These are phyloP conservation scores for Calyptomena viridis DNA, from an alignment of 2,113 vertebrate genomes.

Conservation along the genomic window DNA sequence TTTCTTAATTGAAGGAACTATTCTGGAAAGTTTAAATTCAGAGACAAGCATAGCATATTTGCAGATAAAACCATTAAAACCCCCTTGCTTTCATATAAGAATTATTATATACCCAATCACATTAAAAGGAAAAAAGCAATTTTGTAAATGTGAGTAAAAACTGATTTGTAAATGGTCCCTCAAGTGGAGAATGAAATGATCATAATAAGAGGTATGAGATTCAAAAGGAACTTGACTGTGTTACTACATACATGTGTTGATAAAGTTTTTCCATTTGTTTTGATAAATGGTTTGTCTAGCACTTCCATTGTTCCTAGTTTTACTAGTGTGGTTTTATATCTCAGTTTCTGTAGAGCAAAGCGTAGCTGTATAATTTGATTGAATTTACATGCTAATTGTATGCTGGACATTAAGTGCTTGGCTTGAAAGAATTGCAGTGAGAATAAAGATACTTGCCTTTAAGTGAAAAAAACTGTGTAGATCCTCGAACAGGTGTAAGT, in stretches of 20 bases:
- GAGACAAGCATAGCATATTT: not conserved
- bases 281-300: not conserved
- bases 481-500: not conserved
- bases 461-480: too few species aligned
- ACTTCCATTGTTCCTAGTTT: not conserved
- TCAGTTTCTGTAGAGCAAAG: conserved; percentile 18
- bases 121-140: not conserved
- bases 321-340: not conserved
- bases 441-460: conserved; percentile 54
- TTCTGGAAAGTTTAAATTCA: not conserved
- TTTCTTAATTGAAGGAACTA: not conserved
- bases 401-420: not conserved
- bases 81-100: not conserved
- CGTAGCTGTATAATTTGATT: conserved; percentile 15
- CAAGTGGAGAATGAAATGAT: not conserved
- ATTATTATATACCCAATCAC: not conserved
- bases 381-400: conserved; percentile 6
- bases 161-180: not conserved
- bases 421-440: not conserved
- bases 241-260: not conserved
- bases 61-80: too few species aligned
- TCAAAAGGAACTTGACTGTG: not conserved
- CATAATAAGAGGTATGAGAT: not conserved
- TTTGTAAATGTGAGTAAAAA: not conserved
- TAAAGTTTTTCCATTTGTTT: not conserved